A percentile compares a stretch with the other conserved stretches of the same genome.
phyloP scores from a whole-genome alignment of 2,888 invertebrate species.

The Lasioglossum pauxillum region DNA sequence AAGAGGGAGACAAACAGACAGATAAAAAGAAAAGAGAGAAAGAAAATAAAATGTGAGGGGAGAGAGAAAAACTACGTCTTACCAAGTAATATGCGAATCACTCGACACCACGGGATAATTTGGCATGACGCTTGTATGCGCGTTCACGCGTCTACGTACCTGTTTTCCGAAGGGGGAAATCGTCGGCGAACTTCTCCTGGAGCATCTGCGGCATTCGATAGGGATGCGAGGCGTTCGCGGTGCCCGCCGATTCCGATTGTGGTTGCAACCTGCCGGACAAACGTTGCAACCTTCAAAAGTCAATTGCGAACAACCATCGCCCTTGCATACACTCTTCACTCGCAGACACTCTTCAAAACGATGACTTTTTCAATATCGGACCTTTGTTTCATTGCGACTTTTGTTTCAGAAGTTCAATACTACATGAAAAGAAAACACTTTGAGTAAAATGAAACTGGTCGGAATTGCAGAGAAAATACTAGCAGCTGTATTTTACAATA shows the following conservation, averaged over 20 bases:
- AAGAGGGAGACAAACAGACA: not conserved
- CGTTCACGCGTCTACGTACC: conserved; percentile 86
- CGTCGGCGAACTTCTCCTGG: conserved; percentile 88
- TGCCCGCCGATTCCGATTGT: conserved; percentile 80
- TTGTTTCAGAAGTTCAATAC: too few species aligned
- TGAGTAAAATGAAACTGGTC: too few species aligned
- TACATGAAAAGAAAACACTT: too few species aligned
- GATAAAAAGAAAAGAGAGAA: not conserved
- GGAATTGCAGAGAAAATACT: too few species aligned
- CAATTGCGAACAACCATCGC: not conserved
- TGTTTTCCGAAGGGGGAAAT: conserved; percentile 97
- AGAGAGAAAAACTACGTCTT: conserved; percentile 60
- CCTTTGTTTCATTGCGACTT: too few species aligned
- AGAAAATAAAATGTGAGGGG: not conserved
- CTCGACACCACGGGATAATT: conserved; percentile 37
- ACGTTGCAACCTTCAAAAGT: not conserved
- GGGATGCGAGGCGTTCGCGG: conserved; percentile 87
- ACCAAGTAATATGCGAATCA: conserved; percentile 60
- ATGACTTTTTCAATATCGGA: too few species aligned
- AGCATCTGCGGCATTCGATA: conserved; percentile 89
- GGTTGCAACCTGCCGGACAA: conserved; percentile 79
- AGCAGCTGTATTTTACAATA: too few species aligned
- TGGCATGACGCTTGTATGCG: not conserved
- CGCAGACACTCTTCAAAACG: too few species aligned
- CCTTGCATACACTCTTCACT: too few species aligned